A percentile compares a stretch with the other conserved stretches of the same genome.
These are phyloP conservation scores for Urophycis tenuis DNA, from an alignment of 2,797 vertebrate species.

Conservation along the genomic window DNA sequence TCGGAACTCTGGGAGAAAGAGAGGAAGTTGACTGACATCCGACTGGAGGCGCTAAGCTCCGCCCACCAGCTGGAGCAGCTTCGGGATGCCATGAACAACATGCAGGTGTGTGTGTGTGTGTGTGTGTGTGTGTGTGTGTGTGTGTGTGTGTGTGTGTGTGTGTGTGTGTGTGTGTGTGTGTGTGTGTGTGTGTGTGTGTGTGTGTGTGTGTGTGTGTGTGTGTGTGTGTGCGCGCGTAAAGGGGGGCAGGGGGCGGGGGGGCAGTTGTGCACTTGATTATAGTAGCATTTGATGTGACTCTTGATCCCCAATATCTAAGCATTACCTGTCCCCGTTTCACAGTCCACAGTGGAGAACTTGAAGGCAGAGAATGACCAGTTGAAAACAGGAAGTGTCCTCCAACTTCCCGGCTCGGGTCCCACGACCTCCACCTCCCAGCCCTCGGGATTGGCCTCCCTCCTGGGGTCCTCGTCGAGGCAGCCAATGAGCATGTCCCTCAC, in stretches of 20 bases:
- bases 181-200: conserved; percentile 55
- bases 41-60: conserved; percentile 90
- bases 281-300: no score
- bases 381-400: conserved; percentile 75
- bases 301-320: not conserved
- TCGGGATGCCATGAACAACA: conserved; percentile 91
- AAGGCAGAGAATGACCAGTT: conserved; percentile 91
- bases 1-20: conserved; percentile 95
- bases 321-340: not conserved
- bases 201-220: not conserved
- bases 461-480: conserved; percentile 77
- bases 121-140: not conserved
- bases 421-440: conserved; percentile 66
- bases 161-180: not conserved
- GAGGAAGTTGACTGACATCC: conserved; percentile 92
- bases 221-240: not conserved
- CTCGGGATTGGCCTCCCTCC: conserved; percentile 66
- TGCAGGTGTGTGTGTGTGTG: conserved; percentile 77
- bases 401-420: conserved; percentile 55
- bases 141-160: not conserved
- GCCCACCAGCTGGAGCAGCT: conserved; percentile 96
- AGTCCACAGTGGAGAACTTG: conserved; percentile 91
- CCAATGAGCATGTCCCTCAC: conserved; percentile 81
- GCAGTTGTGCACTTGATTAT: no score
- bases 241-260: no score